phyloP scores from a whole-genome alignment of 2,888 invertebrate species.

The Polietes domitor region DNA sequence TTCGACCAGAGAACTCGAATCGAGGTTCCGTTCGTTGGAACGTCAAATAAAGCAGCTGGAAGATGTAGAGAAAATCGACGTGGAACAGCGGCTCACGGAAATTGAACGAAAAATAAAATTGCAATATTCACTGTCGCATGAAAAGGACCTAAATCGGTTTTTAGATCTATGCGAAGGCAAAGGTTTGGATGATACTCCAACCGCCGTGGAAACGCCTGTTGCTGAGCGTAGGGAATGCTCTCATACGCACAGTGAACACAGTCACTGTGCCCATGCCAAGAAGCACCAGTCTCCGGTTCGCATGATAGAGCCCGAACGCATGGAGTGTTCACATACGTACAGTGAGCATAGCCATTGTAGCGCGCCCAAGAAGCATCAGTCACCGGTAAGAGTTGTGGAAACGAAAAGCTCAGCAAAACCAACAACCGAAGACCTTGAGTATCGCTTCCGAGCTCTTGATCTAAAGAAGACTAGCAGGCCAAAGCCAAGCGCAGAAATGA shows the following conservation, averaged over 20 bases:
- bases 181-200: slow-evolving; percentile 71
- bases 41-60: slow-evolving; percentile 76
- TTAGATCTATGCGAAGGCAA: slow-evolving; percentile 77
- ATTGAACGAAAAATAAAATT: slow-evolving; percentile 77
- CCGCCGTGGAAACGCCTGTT: background rate
- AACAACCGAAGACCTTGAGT: slow-evolving; percentile 73
- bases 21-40: slow-evolving; percentile 77
- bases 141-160: slow-evolving; percentile 75
- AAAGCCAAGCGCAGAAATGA: slow-evolving; percentile 67
- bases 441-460: slow-evolving; percentile 74
- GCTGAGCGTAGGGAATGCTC: slow-evolving; percentile 15
- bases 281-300: slow-evolving; percentile 40
- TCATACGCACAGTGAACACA: slow-evolving; percentile 5
- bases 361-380: slow-evolving; percentile 58
- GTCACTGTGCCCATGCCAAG: slow-evolving; percentile 14
- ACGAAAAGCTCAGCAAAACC: slow-evolving; percentile 66
- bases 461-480: slow-evolving; percentile 68
- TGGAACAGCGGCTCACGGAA: slow-evolving; percentile 75
- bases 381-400: slow-evolving; percentile 67
- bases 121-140: slow-evolving; percentile 77
- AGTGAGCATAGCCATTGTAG: slow-evolving; percentile 15
- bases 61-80: slow-evolving; percentile 78
- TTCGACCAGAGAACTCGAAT: slow-evolving; percentile 77
- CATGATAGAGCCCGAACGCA: background rate
- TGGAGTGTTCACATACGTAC: background rate